Evolutionary conservation across 2,113 vertebrate species (phyloP), one percentile per base, ranked within the genome.

Genomic region (Psilopsiagon aurifrons): DNA sequence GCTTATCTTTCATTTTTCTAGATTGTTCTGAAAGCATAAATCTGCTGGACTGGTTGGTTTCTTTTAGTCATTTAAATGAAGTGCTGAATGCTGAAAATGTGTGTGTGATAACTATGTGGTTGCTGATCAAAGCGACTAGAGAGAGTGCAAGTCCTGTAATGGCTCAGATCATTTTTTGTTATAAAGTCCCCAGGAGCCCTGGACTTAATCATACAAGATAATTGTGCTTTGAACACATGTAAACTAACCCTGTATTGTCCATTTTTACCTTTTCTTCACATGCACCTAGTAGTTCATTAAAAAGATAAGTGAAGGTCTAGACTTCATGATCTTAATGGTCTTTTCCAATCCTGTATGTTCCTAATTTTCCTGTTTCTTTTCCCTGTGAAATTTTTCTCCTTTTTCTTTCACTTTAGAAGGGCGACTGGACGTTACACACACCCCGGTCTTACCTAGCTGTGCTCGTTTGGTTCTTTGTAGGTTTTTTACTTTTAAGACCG

Each of bases 91-190:
- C 76, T 88, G 62, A 82, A 87, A 79, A 59, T 88, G 2, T 84
- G 88, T 66, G 57, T 29, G 77, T 91, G 94, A 91, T 95, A 95
- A 91, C 60, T 92, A 86, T 55, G 91, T 97, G 94, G 47, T 59
- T 95, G 73, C 83, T 95, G 96, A 97, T 96, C 96, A 97, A 95
- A 97, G 94, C 47, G 59, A 10, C 27, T 39, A 23, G 39, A 31
- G 44, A 88, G 80, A 91, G 91, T 92, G 83, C 66, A 78, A 86
- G 89, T 75, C 76, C 43, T 92, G 1, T 86, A 93, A 88, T 86
- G 73, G 88, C 51, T 94, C 80, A 18, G 37, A 52, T 92, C 52
- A 41, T 52, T 85, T 91, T 94, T 81, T 44, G 16, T 95, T 86
- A 12, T 47, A 43, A 92, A 85, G 86, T 84, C 83, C 51, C 27